Percentiles rank a stretch among this genome's conserved stretches.
phyloP scores from a whole-genome alignment of 2,113 vertebrate genomes.

The Dipodomys merriami region DNA sequence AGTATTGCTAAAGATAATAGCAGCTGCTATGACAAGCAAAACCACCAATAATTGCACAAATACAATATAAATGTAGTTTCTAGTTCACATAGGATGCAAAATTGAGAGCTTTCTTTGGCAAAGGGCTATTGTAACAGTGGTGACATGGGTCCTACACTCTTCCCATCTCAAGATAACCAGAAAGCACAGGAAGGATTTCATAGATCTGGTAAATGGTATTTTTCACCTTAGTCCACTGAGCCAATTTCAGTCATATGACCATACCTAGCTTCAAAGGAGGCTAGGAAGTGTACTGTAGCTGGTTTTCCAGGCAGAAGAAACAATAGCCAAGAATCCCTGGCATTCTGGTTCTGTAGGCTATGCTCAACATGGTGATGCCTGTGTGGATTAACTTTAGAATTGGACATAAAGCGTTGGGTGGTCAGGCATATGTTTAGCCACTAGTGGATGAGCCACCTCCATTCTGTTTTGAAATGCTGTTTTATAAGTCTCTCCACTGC shows the following conservation, averaged over 20 bases:
- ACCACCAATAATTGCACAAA: not conserved
- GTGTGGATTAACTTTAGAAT: constrained; percentile 14
- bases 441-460: not conserved
- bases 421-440: not conserved
- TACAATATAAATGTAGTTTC: not conserved
- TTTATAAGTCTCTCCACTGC: not conserved
- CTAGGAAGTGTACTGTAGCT: not conserved
- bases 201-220: not conserved
- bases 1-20: not conserved
- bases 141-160: not conserved
- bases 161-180: not conserved
- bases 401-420: not conserved
- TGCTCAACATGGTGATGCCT: not conserved
- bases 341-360: not conserved
- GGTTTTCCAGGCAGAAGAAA: not conserved
- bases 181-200: not conserved
- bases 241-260: not conserved
- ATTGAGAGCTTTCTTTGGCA: not conserved
- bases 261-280: not conserved
- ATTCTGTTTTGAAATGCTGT: constrained; percentile 23
- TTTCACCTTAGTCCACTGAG: not conserved
- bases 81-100: not conserved
- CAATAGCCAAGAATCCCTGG: not conserved
- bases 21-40: constrained; percentile 32
- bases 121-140: not conserved